Conservation (phyloP, 2,113 vertebrate genomes). For the Scartelaos histophorus region DNA sequence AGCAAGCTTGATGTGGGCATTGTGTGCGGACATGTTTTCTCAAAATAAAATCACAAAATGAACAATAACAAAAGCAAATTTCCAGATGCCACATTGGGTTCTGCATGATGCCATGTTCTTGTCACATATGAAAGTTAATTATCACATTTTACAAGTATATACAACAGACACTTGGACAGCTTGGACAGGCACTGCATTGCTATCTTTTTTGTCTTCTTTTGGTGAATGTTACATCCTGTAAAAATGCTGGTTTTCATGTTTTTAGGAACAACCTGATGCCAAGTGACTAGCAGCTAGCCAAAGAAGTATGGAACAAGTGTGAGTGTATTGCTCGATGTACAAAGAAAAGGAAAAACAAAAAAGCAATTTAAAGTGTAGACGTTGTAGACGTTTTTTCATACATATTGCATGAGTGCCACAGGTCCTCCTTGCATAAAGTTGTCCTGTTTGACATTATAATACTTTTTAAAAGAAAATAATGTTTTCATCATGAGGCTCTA, state of each 20-base stretch:
- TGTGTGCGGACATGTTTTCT: conserved; percentile 83
- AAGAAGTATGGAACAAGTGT: conserved; percentile 64
- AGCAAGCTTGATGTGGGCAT: conserved; percentile 79
- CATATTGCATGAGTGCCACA: conserved; percentile 90
- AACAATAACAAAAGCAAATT: conserved; percentile 47
- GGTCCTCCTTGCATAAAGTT: conserved; percentile 79
- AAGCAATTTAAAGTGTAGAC: conserved; percentile 76
- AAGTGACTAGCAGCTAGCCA: conserved; percentile 82
- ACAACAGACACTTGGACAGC: conserved; percentile 94
- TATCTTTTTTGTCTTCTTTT: conserved; percentile 84
- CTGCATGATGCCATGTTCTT: conserved; percentile 50
- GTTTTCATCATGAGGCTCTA: conserved; percentile 15
- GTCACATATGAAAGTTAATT: conserved; percentile 87
- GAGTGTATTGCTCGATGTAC: conserved; percentile 85
- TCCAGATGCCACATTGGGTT: conserved; percentile 87
- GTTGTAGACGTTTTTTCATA: conserved; percentile 82
- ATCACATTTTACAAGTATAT: conserved; percentile 96
- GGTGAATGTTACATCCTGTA: conserved; percentile 85
- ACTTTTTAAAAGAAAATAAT: conserved; percentile 44
- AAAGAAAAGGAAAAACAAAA: conserved; percentile 78
- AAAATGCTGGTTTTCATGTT: conserved; percentile 97
- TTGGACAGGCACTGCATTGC: conserved; percentile 98
- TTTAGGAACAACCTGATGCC: conserved; percentile 88
- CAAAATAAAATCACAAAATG: conserved; percentile 82
- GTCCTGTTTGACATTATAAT: conserved; percentile 51